Evolutionary conservation across 2,888 invertebrate genomes (phyloP).

Genomic region (Tromatobia lineatoria): DNA sequence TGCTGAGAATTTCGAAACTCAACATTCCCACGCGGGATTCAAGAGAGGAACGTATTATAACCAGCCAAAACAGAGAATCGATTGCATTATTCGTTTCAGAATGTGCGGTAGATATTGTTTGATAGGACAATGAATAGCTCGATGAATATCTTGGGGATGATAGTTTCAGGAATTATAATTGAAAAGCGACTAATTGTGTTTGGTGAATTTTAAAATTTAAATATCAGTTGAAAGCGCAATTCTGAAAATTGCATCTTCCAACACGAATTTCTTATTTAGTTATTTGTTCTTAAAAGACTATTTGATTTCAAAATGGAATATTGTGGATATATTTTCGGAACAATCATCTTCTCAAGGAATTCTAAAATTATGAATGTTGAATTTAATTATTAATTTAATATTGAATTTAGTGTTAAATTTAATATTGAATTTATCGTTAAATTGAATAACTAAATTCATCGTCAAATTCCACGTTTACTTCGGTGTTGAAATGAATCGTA

Average conservation of each 20-base stretch:
- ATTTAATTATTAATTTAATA: too few species aligned
- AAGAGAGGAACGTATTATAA: constrained; percentile 6
- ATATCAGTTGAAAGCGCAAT: not conserved
- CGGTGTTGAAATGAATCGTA: too few species aligned
- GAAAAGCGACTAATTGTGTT: not conserved
- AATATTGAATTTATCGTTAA: too few species aligned
- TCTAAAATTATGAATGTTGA: too few species aligned
- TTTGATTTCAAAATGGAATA: not conserved
- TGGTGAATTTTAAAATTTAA: not conserved
- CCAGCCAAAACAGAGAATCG: constrained; percentile 24
- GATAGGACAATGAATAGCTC: constrained; percentile 11
- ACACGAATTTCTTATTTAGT: not conserved
- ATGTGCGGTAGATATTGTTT: not conserved
- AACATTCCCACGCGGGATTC: constrained; percentile 64
- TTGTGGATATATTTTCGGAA: not conserved
- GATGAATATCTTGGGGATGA: constrained; percentile 1
- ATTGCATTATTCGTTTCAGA: constrained; percentile 9
- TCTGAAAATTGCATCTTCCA: not conserved
- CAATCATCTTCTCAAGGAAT: not conserved
- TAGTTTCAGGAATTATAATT: constrained; percentile 20
- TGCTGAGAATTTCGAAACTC: constrained; percentile 66
- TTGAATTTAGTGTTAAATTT: too few species aligned
- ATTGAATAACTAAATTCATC: too few species aligned
- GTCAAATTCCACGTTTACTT: too few species aligned
- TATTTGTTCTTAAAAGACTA: not conserved